These are phyloP conservation scores for Thunnus albacares DNA, from an alignment of 2,797 vertebrate species.

Conservation along the genomic window DNA sequence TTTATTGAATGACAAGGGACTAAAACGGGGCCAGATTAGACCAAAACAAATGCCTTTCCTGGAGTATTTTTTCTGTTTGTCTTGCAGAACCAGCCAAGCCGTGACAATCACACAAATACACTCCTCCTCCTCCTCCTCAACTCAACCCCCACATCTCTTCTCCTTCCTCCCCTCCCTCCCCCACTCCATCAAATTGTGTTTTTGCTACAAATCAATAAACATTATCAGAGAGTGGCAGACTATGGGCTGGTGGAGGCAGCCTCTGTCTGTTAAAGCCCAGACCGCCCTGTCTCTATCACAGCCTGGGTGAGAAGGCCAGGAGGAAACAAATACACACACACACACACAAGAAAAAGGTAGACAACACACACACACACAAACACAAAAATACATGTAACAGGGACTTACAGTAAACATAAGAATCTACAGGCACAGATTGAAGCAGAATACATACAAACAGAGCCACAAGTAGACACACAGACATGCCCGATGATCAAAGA, in stretches of 20 bases:
- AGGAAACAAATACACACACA: slow-evolving; percentile 38
- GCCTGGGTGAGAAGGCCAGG: slow-evolving; percentile 67
- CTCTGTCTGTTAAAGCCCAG: slow-evolving; percentile 82
- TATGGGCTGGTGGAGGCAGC: slow-evolving; percentile 82
- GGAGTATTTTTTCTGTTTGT: slow-evolving; percentile 45
- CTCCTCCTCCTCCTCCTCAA: slow-evolving; percentile 18
- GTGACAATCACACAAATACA: slow-evolving; percentile 72
- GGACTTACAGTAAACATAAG: neutral
- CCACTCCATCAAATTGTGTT: slow-evolving; percentile 85
- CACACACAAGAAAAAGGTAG: slow-evolving; percentile 7
- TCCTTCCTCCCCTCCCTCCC: slow-evolving; percentile 30
- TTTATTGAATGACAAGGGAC: neutral
- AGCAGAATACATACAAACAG: slow-evolving; percentile 7
- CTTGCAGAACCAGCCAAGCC: slow-evolving; percentile 51
- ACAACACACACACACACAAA: slow-evolving; percentile 11
- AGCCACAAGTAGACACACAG: slow-evolving; percentile 13
- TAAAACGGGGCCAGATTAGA: slow-evolving; percentile 8
- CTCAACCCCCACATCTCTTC: slow-evolving; percentile 13
- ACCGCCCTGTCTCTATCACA: slow-evolving; percentile 81
- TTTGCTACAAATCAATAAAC: slow-evolving; percentile 88
- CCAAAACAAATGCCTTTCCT: slow-evolving; percentile 37
- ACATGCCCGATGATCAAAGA: slow-evolving; percentile 35
- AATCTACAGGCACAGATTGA: neutral
- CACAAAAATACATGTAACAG: neutral
- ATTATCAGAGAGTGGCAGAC: slow-evolving; percentile 88